Evolutionary conservation across 1,140 invertebrate genomes (phyloP).

Genomic region (Melitaea cinxia): DNA sequence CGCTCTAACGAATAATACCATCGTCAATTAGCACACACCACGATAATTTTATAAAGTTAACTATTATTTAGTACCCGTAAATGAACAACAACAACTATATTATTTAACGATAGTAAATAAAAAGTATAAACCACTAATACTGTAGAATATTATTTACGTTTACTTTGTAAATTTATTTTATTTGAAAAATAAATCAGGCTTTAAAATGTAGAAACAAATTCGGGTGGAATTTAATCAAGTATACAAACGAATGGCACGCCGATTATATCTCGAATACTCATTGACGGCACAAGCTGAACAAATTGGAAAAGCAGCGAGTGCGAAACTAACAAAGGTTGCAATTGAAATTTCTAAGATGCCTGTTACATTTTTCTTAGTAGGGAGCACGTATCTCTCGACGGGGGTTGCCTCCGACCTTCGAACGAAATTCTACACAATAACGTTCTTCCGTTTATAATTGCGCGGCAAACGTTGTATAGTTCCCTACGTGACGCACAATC

Average conservation of each 20-base stretch:
- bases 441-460: slow-evolving; percentile 66
- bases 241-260: slow-evolving; percentile 60
- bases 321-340: slow-evolving; percentile 71
- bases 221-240: slow-evolving; percentile 74
- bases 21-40: slow-evolving; percentile 44
- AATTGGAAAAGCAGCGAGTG: slow-evolving; percentile 68
- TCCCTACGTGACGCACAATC: slow-evolving; percentile 61
- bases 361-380: slow-evolving; percentile 73
- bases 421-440: slow-evolving; percentile 63
- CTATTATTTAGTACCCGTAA: too few species aligned
- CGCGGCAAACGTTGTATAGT: slow-evolving; percentile 56
- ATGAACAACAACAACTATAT: too few species aligned
- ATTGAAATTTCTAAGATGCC: slow-evolving; percentile 79
- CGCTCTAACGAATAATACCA: slow-evolving; percentile 42
- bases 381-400: slow-evolving; percentile 67
- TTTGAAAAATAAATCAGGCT: background rate
- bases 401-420: slow-evolving; percentile 56
- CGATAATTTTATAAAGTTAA: slow-evolving; percentile 3
- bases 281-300: slow-evolving; percentile 67
- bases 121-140: too few species aligned
- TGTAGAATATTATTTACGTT: too few species aligned
- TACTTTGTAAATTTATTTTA: too few species aligned
- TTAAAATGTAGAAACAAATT: slow-evolving; percentile 23
- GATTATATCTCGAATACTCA: slow-evolving; percentile 71
- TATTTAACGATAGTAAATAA: too few species aligned